Conservation (phyloP, 2,888 invertebrate genomes). For the Lasioglossum morio region DNA sequence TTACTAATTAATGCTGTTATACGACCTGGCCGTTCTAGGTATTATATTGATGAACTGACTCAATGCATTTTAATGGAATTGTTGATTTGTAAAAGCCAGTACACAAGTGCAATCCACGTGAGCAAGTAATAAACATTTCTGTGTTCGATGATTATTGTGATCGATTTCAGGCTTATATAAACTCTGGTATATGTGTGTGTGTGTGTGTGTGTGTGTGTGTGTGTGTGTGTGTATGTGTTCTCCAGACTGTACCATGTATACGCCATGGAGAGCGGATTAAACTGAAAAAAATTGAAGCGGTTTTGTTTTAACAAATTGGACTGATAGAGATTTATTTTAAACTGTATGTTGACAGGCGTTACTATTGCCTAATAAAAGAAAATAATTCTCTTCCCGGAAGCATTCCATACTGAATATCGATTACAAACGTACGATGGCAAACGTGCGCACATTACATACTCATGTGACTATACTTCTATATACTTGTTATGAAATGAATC, state of each 20-base stretch:
- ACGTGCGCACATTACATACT: no score
- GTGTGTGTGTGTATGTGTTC: no score
- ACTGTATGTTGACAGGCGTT: no score
- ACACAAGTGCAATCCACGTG: background rate
- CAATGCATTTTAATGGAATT: conserved; percentile 44
- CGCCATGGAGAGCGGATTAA: background rate
- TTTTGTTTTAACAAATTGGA: background rate
- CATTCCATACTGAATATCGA: no score
- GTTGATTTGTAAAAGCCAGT: background rate
- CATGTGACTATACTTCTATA: no score
- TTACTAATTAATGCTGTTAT: conserved; percentile 51
- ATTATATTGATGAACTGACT: conserved; percentile 29
- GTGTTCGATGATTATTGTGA: conserved; percentile 26
- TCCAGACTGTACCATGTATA: no score
- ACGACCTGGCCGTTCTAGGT: background rate
- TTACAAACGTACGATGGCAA: no score
- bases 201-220: no score
- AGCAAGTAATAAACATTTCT: background rate
- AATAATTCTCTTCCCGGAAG: background rate
- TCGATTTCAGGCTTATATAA: conserved; percentile 10
- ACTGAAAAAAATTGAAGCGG: background rate
- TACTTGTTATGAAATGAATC: background rate
- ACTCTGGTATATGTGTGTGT: background rate
- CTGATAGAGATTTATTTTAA: background rate
- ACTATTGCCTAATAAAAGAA: background rate